A percentile compares a stretch with the other conserved stretches of the same genome.
Conservation (phyloP, 2,797 vertebrate genomes). For the Enteromius viviparus region DNA sequence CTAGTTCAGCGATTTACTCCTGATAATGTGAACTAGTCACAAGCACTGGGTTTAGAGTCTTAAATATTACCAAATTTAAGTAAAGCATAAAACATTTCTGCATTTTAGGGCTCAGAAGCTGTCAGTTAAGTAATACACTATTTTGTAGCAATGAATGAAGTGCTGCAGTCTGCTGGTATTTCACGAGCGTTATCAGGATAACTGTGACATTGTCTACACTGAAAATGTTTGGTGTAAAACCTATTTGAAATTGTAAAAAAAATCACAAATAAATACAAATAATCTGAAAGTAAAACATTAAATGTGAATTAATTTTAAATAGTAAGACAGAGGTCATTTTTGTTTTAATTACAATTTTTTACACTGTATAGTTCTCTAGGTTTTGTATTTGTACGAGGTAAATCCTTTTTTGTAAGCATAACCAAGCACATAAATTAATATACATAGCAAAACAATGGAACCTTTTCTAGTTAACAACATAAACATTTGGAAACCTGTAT, state of each 20-base stretch:
- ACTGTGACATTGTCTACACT: background rate
- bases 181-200: background rate
- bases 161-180: background rate
- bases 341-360: background rate
- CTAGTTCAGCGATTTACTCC: background rate
- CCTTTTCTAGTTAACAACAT: background rate
- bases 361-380: slow-evolving; percentile 46
- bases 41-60: background rate
- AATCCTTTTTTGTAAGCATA: slow-evolving; percentile 60
- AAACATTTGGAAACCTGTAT: background rate
- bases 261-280: background rate
- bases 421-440: slow-evolving; percentile 51
- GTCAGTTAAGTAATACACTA: background rate
- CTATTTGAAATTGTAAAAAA: background rate
- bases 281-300: background rate
- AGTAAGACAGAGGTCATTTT: background rate
- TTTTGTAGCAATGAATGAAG: background rate
- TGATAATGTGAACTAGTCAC: background rate
- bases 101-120: background rate
- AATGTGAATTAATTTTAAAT: background rate
- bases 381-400: slow-evolving; percentile 44
- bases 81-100: background rate
- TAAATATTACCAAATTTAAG: background rate
- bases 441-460: background rate
- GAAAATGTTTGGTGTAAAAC: background rate